Evolutionary conservation across 2,113 vertebrate genomes (phyloP).

Genomic region (Tragelaphus scriptus): DNA sequence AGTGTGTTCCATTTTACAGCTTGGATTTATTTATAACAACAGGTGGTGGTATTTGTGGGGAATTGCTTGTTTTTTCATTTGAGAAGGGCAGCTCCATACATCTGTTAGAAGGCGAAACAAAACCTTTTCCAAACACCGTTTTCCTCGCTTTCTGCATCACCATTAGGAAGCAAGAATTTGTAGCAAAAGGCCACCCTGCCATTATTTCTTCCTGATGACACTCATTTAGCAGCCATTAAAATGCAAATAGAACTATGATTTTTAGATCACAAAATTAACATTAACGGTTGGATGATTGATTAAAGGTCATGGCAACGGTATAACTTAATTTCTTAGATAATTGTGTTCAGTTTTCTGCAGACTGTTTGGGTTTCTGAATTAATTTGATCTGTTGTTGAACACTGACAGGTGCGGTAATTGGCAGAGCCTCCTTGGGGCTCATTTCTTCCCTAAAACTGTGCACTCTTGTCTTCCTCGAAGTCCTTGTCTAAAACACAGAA

Average conservation of each 20-base stretch:
- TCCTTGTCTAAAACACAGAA: constrained; percentile 41
- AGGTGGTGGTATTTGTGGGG: constrained; percentile 75
- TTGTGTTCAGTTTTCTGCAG: constrained; percentile 85
- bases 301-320: constrained; percentile 86
- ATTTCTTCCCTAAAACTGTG: constrained; percentile 49
- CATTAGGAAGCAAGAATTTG: constrained; percentile 81
- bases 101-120: constrained; percentile 78
- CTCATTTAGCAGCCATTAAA: constrained; percentile 89
- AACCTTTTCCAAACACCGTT: constrained; percentile 70
- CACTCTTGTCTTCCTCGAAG: constrained; percentile 58
- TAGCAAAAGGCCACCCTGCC: constrained; percentile 85
- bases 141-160: constrained; percentile 76
- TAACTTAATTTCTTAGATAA: constrained; percentile 87
- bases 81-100: constrained; percentile 74
- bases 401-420: constrained; percentile 82
- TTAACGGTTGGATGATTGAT: constrained; percentile 87
- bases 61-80: constrained; percentile 76
- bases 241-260: constrained; percentile 91
- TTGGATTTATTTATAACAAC: constrained; percentile 71
- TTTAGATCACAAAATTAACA: constrained; percentile 90
- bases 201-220: constrained; percentile 88
- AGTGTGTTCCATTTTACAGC: constrained; percentile 68
- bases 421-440: constrained; percentile 69
- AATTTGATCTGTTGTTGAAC: constrained; percentile 83
- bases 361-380: constrained; percentile 87